Conservation (phyloP, 2,797 vertebrate species). For the Gymnothorax reevesii region DNA sequence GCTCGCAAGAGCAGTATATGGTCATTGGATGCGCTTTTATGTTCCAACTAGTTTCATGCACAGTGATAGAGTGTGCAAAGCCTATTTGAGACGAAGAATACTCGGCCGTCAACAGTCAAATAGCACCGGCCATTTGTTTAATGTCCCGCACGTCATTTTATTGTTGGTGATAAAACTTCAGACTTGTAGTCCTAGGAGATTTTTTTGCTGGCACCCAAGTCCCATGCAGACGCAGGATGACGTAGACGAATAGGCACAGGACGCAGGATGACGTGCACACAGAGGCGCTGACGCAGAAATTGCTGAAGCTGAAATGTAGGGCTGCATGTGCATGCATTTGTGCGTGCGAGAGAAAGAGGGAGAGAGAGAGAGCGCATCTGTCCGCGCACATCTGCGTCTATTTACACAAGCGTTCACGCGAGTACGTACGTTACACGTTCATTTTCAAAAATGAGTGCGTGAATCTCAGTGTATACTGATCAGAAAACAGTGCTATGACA, state of each 20-base stretch:
- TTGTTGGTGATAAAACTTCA: conserved; percentile 64
- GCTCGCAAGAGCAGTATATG: too few species aligned
- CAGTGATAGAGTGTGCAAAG: too few species aligned
- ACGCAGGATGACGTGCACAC: conserved; percentile 64
- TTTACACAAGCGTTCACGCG: not conserved
- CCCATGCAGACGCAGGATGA: conserved; percentile 50
- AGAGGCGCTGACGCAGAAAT: conserved; percentile 52
- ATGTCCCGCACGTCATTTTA: conserved; percentile 71
- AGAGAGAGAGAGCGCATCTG: not conserved
- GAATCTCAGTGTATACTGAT: not conserved
- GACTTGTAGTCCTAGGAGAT: conserved; percentile 70
- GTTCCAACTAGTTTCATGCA: too few species aligned
- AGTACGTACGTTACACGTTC: not conserved
- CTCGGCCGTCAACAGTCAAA: too few species aligned
- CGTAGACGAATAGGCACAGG: conserved; percentile 64
- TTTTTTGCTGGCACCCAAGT: conserved; percentile 69
- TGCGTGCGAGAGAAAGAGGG: not conserved
- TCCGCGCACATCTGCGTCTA: not conserved
- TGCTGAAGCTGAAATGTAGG: conserved; percentile 26
- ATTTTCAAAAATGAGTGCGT: not conserved
- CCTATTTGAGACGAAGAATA: too few species aligned
- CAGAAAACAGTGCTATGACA: not conserved
- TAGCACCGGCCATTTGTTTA: conserved; percentile 54
- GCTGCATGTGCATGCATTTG: not conserved
- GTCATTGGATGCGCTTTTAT: too few species aligned